Evolutionary conservation across 2,113 vertebrate genomes (phyloP).

Genomic region (Saguinus imperator): DNA sequence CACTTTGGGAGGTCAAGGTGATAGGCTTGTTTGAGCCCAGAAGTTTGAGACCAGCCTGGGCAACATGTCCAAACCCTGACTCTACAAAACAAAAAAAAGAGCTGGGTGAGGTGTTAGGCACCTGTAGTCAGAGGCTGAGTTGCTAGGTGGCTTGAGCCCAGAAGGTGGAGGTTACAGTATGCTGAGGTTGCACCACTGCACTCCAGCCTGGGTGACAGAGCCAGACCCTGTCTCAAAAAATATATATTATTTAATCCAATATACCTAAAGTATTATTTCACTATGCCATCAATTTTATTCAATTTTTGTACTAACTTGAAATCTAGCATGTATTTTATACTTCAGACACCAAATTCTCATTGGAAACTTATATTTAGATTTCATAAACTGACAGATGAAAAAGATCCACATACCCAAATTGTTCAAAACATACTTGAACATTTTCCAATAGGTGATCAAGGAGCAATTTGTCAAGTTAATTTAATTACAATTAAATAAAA

Average conservation of each 20-base stretch:
- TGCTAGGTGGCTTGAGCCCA: too few species aligned
- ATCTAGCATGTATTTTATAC: conserved; percentile 14
- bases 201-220: too few species aligned
- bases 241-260: not conserved
- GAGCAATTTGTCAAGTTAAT: not conserved
- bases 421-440: not conserved
- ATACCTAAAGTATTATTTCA: conserved; percentile 10
- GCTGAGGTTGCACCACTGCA: too few species aligned
- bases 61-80: too few species aligned
- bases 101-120: too few species aligned
- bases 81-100: too few species aligned
- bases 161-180: too few species aligned
- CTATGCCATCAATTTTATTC: not conserved
- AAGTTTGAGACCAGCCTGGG: too few species aligned
- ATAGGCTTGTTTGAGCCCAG: too few species aligned
- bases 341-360: conserved; percentile 30
- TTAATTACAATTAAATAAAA: not conserved
- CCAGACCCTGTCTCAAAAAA: not conserved
- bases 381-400: conserved; percentile 38
- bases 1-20: too few species aligned
- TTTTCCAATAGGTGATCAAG: not conserved
- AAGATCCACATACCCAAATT: not conserved
- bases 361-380: not conserved
- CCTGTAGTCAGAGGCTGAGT: too few species aligned
- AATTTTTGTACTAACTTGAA: conserved; percentile 33